Base-by-base conservation (phyloP, 2,888 invertebrate genomes). In the Augochlorella aurata region DNA sequence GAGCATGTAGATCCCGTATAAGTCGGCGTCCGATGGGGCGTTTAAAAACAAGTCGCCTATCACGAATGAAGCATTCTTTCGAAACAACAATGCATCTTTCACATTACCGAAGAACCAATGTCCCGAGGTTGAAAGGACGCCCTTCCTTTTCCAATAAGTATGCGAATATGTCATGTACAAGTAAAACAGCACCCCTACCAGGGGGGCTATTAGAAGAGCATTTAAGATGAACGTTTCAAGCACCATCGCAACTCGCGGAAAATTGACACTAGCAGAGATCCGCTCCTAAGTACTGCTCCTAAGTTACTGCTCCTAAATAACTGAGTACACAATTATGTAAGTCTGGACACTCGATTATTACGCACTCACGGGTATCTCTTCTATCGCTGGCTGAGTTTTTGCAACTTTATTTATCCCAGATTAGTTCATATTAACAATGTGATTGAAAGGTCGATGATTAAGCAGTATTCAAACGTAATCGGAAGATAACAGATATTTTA, bases 1-100 rank as follows among this genome's bases (percentile, higher is more conserved):
- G 47, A 94, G 90, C 2, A 94, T 90, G 82, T 94, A 95, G 52
- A 95, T 90, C 0, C 95, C 95, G 8, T 94, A 90, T 4, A 89
- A 16, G 5, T 81, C 84, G 9, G 79, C 90, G 92, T 86, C 81
- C 0, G 86, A 83, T 0, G 79, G 58, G 0, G 77, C 87, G 44
- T 87, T 54, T 0, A 61, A 44, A 49, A 90, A 77, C n/a, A 91
- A 9, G 7, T 88, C 81, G 10, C 90, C 89, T 7, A 91, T 68
- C 8, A 86, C 66, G 18, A 63, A 12, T 2, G 79, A 85, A 0
- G 88, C 80, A 18, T 90, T 73, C 5, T 66, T 77, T 45, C 84
- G 81, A 50, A 84, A 49, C 8, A 82, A 24, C 0, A 88, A 18
- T 0, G 81, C 75, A 44, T 91, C 90, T 24, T 89, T 88, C 18